Evolutionary conservation across 2,113 vertebrate species (phyloP).

Genomic region (Marmota monax): DNA sequence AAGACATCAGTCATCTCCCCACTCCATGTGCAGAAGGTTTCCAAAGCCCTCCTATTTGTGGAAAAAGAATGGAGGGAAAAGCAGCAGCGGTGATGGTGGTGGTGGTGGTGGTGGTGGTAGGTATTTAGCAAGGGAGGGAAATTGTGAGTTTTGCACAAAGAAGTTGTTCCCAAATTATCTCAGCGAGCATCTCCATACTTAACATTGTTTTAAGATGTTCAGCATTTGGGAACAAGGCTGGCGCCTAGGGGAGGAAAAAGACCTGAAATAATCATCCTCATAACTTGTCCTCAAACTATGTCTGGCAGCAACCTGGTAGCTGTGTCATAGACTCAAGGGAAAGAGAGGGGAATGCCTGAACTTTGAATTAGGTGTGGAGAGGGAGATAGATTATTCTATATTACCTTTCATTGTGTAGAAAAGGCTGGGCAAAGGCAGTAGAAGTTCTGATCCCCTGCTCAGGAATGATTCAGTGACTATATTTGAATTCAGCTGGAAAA

Average conservation of each 20-base stretch:
- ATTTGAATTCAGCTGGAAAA: not conserved
- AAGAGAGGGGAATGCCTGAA: not conserved
- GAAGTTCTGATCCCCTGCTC: not conserved
- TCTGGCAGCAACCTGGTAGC: not conserved
- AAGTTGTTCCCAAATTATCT: no score
- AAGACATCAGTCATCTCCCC: not conserved
- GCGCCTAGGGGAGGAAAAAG: not conserved
- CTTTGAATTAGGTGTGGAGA: not conserved
- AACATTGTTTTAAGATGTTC: not conserved
- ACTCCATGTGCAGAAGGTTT: not conserved
- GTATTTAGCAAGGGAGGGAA: not conserved
- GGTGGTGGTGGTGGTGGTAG: not conserved
- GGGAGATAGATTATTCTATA: not conserved
- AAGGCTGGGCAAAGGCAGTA: not conserved
- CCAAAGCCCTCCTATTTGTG: not conserved
- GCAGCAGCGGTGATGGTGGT: no score
- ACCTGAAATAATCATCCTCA: not conserved
- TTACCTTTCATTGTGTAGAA: not conserved
- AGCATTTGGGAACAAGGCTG: no score
- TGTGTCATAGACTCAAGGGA: not conserved
- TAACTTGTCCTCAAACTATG: not conserved
- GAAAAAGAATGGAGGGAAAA: not conserved
- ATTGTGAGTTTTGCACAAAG: not conserved
- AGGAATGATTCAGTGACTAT: not conserved
- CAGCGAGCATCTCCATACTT: not conserved